Evolutionary conservation across 2,797 vertebrate species (phyloP).

Genomic region (Hozukius guyotensis): DNA sequence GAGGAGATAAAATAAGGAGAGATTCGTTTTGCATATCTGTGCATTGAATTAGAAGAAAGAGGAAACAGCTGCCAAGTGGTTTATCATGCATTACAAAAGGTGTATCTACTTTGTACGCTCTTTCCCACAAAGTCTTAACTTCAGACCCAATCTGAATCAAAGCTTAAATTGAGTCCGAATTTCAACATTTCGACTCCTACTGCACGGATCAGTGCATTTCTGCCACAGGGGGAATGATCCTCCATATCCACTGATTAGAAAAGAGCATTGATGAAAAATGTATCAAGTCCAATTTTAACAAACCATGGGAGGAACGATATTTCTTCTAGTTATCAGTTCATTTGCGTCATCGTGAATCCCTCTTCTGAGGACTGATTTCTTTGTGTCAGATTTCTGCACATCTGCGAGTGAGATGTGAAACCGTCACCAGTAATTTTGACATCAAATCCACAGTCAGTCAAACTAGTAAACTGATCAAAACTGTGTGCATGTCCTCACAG

Average conservation of each 20-base stretch:
- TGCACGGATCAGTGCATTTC: constrained; percentile 16
- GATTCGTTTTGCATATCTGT: background rate
- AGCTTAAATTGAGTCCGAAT: background rate
- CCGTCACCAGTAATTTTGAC: background rate
- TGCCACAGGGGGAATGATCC: background rate
- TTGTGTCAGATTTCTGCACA: background rate
- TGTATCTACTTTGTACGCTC: background rate
- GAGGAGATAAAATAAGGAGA: background rate
- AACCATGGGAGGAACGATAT: background rate
- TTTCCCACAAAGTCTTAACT: background rate
- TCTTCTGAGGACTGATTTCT: background rate
- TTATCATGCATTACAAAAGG: background rate
- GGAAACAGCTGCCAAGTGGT: background rate
- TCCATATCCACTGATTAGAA: constrained; percentile 20
- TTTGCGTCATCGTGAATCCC: background rate
- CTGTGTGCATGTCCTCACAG: background rate
- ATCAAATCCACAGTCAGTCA: background rate
- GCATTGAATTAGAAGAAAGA: background rate
- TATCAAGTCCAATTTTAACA: constrained; percentile 9
- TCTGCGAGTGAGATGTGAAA: background rate
- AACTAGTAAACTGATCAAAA: background rate
- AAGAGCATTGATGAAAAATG: constrained; percentile 12
- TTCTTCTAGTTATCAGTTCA: constrained; percentile 2
- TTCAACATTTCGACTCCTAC: background rate
- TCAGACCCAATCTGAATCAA: background rate